Percentiles rank a stretch among this genome's conserved stretches.
These are phyloP conservation scores for Trichopria drosophilae DNA, from an alignment of 2,888 invertebrate genomes.

Conservation along the genomic window DNA sequence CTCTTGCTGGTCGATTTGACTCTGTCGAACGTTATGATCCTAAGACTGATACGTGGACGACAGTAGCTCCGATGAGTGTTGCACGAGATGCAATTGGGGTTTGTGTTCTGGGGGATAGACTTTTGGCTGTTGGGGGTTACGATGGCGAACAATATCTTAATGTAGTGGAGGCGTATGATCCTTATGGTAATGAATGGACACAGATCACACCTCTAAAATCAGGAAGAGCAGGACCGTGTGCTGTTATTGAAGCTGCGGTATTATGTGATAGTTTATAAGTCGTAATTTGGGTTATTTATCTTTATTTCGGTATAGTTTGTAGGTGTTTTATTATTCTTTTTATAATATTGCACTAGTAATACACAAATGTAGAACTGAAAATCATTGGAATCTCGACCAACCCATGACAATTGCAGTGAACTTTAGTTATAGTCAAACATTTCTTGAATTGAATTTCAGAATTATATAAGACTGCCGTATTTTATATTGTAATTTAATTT, in stretches of 20 bases:
- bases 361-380: too few relatives aligned
- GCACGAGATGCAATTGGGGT: conserved; percentile 89
- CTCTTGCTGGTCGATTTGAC: conserved; percentile 79
- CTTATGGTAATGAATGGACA: conserved; percentile 77
- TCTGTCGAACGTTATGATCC: conserved; percentile 82
- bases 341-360: too few relatives aligned
- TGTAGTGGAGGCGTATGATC: conserved; percentile 88
- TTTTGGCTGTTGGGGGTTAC: conserved; percentile 87
- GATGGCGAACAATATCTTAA: conserved; percentile 87
- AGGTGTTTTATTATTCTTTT: too few relatives aligned
- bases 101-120: conserved; percentile 79
- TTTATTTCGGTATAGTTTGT: too few relatives aligned
- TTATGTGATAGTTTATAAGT: too few relatives aligned
- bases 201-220: conserved; percentile 75
- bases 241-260: conserved; percentile 71
- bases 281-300: too few relatives aligned
- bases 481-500: too few relatives aligned
- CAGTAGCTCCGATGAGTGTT: conserved; percentile 79
- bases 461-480: too few relatives aligned
- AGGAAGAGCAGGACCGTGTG: conserved; percentile 87
- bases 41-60: conserved; percentile 83
- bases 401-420: too few relatives aligned
- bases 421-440: too few relatives aligned
- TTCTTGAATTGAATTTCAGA: too few relatives aligned
- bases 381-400: too few relatives aligned